Evolutionary conservation across 2,888 invertebrate species (phyloP), one percentile per base, ranked within the genome.

Genomic region (Microdon myrmicae): DNA sequence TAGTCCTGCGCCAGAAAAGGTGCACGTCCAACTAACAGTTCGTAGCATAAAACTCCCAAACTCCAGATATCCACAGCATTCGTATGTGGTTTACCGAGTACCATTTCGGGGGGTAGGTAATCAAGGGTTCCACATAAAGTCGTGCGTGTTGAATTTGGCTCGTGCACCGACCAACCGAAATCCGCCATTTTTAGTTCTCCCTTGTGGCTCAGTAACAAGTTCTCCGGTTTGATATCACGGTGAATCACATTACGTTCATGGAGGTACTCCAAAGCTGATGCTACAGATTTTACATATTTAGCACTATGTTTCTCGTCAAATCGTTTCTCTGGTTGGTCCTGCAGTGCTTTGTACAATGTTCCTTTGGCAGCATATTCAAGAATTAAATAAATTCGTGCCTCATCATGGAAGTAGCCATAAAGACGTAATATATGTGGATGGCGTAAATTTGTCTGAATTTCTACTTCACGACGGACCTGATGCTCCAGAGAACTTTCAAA

Each of bases 161-260:
- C 92, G 79, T 97, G 96, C 0, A 97, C 96, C 0, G 96, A 96
- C 97, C 97, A 98, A 8, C 97, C 97, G 81, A 97, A 98, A 79
- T 97, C 97, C 3, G 96, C 96, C 68, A 97, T 92, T 82, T 98
- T 98, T 1, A 97, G 82, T 72, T 95, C 91, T 25, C 90, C 91
- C 54, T 89, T 87, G 51, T 87, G 82, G 1, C 94, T 93, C 3
- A 98, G 83, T 3, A 98, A 82, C 29, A 97, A 82, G 79, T 98
- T 98, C 76, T 98, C 97, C 0, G 97, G 96, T 77, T 97, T 97
- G 9, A 97, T 94, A 74, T 97, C 97, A 60, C 95, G 83, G 77
- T 97, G 96, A 68, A 96, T 96, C 0, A 96, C 94, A 79, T 92
- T 90, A 71, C 90, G 92, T 26, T 86, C 83, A 73, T 97, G 97